Conservation (phyloP, 2,113 vertebrate species). For the Dipodomys ordii region DNA sequence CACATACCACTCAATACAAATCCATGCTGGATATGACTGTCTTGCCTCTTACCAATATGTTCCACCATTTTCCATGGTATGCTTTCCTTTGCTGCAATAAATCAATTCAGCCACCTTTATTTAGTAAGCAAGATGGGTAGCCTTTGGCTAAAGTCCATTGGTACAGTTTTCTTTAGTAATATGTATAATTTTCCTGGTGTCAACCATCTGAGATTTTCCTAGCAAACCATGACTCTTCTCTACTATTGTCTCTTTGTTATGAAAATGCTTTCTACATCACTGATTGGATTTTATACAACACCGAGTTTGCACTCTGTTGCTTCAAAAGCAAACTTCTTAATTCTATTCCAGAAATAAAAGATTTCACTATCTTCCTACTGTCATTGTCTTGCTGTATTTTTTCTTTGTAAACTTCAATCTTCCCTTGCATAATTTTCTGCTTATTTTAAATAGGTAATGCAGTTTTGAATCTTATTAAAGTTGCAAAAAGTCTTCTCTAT, state of each 20-base stretch:
- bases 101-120: background rate
- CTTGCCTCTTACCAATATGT: background rate
- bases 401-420: background rate
- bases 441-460: background rate
- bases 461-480: background rate
- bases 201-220: background rate
- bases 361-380: conserved; percentile 2
- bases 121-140: background rate
- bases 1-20: background rate
- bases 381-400: background rate
- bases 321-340: background rate
- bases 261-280: background rate
- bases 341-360: background rate
- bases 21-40: no score
- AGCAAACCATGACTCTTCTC: background rate
- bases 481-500: background rate
- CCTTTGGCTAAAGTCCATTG: background rate
- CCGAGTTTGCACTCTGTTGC: background rate
- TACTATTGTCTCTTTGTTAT: background rate
- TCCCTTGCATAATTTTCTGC: background rate
- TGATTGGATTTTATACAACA: background rate
- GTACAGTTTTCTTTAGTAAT: background rate
- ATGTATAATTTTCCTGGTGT: background rate
- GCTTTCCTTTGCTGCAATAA: background rate
- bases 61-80: background rate